Evolutionary conservation across 2,797 vertebrate species (phyloP).

Genomic region (Megaceryle alcyon): DNA sequence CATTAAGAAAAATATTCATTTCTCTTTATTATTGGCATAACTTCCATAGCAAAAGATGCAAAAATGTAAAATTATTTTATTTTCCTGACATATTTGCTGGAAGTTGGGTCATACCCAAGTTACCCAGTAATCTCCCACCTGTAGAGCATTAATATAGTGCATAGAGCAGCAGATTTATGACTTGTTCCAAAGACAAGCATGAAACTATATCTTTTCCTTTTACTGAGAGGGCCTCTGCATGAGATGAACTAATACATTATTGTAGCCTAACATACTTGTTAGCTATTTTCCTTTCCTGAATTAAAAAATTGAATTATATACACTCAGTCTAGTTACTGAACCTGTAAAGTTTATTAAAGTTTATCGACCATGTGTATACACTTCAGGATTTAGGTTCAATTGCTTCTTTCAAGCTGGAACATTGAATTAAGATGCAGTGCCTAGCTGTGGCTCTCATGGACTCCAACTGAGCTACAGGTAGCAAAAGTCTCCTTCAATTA

Average conservation of each 20-base stretch:
- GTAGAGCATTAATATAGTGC: conserved; percentile 48
- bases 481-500: conserved; percentile 99
- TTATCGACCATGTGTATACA: conserved; percentile 84
- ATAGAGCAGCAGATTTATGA: conserved; percentile 54
- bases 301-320: conserved; percentile 84
- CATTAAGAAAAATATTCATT: neutral
- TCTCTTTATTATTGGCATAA: neutral
- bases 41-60: neutral
- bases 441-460: conserved; percentile 77
- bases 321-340: conserved; percentile 76
- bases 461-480: conserved; percentile 97
- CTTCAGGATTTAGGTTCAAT: conserved; percentile 78
- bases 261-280: conserved; percentile 73
- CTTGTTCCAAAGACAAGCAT: conserved; percentile 45
- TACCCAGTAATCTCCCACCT: conserved; percentile 29
- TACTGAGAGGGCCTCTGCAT: conserved; percentile 23
- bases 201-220: conserved; percentile 42
- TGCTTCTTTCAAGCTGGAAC: conserved; percentile 79
- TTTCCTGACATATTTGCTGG: conserved; percentile 36
- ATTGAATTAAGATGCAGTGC: conserved; percentile 85
- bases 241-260: conserved; percentile 52
- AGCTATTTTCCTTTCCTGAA: conserved; percentile 76
- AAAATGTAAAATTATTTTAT: conserved; percentile 46
- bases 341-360: conserved; percentile 86
- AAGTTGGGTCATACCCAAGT: neutral